Conservation (phyloP, 1,140 invertebrate genomes). For the Magallana angulata region DNA sequence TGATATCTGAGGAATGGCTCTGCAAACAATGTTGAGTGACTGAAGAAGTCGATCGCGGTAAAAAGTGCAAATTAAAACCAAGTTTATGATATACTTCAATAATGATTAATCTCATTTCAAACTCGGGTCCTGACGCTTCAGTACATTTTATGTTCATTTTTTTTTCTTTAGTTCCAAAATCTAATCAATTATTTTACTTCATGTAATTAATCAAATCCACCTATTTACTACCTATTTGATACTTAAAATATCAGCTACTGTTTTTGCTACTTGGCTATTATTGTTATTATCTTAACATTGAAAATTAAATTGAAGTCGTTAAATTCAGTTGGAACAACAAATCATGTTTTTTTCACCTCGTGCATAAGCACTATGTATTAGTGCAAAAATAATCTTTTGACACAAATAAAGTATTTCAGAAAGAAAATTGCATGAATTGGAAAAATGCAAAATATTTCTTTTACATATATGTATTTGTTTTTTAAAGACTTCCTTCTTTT, state of each 20-base stretch:
- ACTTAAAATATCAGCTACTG: background rate
- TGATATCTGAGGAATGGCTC: slow-evolving; percentile 9
- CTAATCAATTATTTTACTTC: background rate
- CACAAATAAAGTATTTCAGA: too few relatives aligned
- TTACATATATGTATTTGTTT: too few relatives aligned
- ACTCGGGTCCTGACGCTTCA: background rate
- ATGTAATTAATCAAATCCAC: background rate
- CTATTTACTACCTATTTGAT: background rate
- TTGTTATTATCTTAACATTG: too few relatives aligned
- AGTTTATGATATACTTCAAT: slow-evolving; percentile 37
- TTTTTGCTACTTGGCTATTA: too few relatives aligned
- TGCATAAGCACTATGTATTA: too few relatives aligned
- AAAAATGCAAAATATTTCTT: too few relatives aligned
- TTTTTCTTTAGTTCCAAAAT: background rate
- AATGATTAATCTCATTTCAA: slow-evolving; percentile 27
- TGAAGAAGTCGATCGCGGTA: slow-evolving; percentile 3
- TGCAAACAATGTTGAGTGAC: slow-evolving; percentile 7
- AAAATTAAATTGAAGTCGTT: too few relatives aligned
- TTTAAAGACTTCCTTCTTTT: too few relatives aligned
- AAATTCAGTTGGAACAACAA: too few relatives aligned
- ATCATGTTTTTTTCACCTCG: too few relatives aligned
- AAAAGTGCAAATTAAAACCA: slow-evolving; percentile 23
- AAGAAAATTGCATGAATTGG: too few relatives aligned
- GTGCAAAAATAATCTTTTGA: too few relatives aligned
- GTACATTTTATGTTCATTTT: background rate